These are phyloP conservation scores for Drosophila borborema DNA, from an alignment of 2,888 invertebrate genomes.

Conservation along the genomic window DNA sequence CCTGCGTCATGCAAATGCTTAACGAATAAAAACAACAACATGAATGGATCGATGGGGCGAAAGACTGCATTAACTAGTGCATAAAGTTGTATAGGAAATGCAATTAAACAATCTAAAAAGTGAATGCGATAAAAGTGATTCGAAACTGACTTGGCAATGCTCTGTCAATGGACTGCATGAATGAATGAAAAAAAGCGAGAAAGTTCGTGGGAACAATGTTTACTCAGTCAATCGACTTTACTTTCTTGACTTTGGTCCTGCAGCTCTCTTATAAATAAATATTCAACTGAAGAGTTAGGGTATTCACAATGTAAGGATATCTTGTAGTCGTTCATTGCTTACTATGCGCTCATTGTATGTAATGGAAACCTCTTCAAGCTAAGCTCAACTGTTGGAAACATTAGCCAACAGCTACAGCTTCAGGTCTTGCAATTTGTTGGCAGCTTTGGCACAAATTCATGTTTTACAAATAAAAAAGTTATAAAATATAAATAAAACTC, in stretches of 20 bases:
- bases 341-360: not conserved
- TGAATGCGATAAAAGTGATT: too few species aligned
- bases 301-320: not conserved
- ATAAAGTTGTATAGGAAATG: not conserved
- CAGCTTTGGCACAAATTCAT: slow-evolving; percentile 48
- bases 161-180: too few species aligned
- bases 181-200: too few species aligned
- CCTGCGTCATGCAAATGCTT: slow-evolving; percentile 37
- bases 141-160: not conserved
- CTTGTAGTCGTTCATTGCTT: not conserved
- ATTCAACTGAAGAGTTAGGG: not conserved
- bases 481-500: slow-evolving; percentile 73
- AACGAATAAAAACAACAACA: not conserved
- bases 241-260: too few species aligned
- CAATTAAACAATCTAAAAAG: not conserved
- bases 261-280: too few species aligned
- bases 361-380: not conserved
- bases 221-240: too few species aligned
- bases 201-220: too few species aligned
- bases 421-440: slow-evolving; percentile 38
- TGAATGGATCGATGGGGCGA: not conserved
- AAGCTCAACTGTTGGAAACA: not conserved
- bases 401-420: not conserved
- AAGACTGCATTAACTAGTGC: not conserved
- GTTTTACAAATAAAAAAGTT: slow-evolving; percentile 55